Base-by-base conservation (phyloP, 2,113 vertebrate species). In the Chaenogobius annularis region DNA sequence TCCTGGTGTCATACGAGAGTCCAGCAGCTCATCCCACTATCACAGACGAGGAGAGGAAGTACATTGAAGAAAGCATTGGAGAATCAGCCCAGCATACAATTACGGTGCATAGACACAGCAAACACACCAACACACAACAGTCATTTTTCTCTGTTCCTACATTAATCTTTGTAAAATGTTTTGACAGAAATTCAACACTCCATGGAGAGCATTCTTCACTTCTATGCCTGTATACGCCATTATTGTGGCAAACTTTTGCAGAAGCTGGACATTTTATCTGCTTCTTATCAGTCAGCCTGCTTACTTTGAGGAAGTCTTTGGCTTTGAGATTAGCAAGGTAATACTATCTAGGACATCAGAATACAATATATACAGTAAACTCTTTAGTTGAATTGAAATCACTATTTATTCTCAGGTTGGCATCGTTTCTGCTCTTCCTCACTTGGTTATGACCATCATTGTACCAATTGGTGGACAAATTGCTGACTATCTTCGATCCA, bases 51-150 rank as follows among this genome's bases (percentile, higher is more conserved):
- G 98, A 99, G 85, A 94, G 94, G 72, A 95, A 90, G 70, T 99
- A 99, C 85, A 99, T 99, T 65, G 97, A 99, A 87, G 96, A 99
- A 54, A 98, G 96, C 91, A 99, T 99, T 52, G 98, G 98, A 78
- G 94, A 96, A 78, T 93, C 96, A 19, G 92, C 96, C 64, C 95
- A 95, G 71, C 93, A 95, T 3, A 20, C 92, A 22, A n/a, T 93
- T 6, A 77, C 86, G 83, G 93, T 92, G 26, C 72, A 87, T 83
- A 2, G 17, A 19, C 7, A 5, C 22, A 10, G 6, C 13, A 66
- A 26, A 52, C 12, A 46, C 0, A 8, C 48, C 13, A 37, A 13
- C n/a, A 23, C 37, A 40, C 37, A 7, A 40, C n/a, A n/a, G n/a
- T n/a, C n/a, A n/a, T 9, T 19, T 35, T 17, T 37, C 26, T 37